Evolutionary conservation across 2,888 invertebrate species (phyloP).

Genomic region (Strigamia maritima): DNA sequence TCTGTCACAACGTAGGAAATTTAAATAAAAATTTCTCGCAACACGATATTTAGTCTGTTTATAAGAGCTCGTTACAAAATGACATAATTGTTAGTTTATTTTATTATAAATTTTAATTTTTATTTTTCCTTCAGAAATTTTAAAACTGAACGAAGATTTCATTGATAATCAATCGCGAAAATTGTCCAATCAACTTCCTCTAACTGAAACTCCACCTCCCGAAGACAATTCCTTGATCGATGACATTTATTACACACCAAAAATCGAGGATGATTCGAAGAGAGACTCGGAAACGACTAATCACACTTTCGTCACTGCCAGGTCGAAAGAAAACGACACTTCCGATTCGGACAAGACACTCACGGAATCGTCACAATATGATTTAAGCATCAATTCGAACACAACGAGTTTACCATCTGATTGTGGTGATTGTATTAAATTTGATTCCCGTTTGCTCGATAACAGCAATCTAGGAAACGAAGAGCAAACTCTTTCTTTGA

Average conservation of each 20-base stretch:
- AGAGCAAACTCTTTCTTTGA: not conserved
- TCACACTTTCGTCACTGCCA: not conserved
- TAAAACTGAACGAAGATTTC: not conserved
- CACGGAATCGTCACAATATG: not conserved
- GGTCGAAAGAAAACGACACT: not conserved
- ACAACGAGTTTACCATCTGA: not conserved
- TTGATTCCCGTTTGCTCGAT: not conserved
- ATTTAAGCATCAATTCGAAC: not conserved
- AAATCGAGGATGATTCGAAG: not conserved
- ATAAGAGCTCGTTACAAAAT: no score
- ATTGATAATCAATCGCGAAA: not conserved
- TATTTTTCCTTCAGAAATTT: not conserved
- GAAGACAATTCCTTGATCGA: not conserved
- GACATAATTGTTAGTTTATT: no score
- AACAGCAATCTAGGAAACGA: not conserved
- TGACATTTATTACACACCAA: not conserved
- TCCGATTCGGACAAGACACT: constrained; percentile 14
- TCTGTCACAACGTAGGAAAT: no score
- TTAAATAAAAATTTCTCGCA: no score
- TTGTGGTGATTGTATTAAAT: not conserved
- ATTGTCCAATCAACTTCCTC: not conserved
- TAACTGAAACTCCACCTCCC: not conserved
- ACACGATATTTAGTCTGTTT: no score
- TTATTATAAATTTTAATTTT: no score
- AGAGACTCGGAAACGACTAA: constrained; percentile 1